Evolutionary conservation across 2,888 invertebrate genomes (phyloP), one percentile per base, ranked within the genome.

Genomic region (Archaeoteleia sp.): DNA sequence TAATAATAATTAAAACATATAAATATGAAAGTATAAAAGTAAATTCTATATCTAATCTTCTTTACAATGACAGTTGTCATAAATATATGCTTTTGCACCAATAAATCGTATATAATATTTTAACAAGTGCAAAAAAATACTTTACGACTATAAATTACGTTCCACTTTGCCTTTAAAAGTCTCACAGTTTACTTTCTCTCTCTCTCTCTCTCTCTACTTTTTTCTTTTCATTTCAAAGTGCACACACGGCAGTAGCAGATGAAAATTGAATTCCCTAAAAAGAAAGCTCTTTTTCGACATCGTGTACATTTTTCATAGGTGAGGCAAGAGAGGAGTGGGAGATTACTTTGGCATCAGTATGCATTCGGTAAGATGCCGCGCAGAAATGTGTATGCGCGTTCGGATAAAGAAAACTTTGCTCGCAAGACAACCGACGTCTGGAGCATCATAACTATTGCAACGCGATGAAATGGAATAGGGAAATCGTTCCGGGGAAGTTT

Each of bases 371-470:
- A 7, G 40, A 45, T 34, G 27, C 10, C 10, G 49, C 20, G n/a
- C 15, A 9, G n/a, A 9, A 39, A 39, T 17, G 9, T 39, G 29
- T 27, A n/a, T 42, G 42, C 32, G 49, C 23, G 42, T 32, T 43
- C 53, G 58, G 53, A 58, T 60, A 54, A 66, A 65, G 65, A 51
- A 53, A 58, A 48, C 40, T 53, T 54, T 54, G 35, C 48, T 42
- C 49, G 8, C 51, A 43, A 67, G 60, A 60, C 60, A 67, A 60
- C 23, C 66, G 35, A 39, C 62, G 68, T 67, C 68, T 68, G 70
- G 72, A 69, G 71, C 73, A 71, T 76, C 76, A 76, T 80, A 74
- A 77, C 76, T 79, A 78, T 78, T 78, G 78, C 79, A 79, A 20
- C 68, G 72, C 72, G 71, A 68, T 72, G 74, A 78, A 78, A 78